phyloP scores from a whole-genome alignment of 2,888 invertebrate genomes.

The Rhingia rostrata region DNA sequence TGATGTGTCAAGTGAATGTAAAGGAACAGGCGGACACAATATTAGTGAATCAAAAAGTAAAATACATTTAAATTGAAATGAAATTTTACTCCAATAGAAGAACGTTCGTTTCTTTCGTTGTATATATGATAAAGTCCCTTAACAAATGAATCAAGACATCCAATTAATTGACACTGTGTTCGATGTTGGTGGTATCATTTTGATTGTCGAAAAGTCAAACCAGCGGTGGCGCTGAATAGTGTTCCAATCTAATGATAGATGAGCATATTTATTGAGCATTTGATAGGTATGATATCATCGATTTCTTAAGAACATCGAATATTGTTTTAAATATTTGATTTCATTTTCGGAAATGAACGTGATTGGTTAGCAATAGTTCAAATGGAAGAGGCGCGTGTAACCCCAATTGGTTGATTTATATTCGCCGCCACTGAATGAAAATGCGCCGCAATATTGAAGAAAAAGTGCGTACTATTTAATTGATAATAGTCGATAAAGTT shows the following conservation, averaged over 20 bases:
- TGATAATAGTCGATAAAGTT: conserved; percentile 7
- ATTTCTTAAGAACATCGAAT: conserved; percentile 11
- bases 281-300: conserved; percentile 10
- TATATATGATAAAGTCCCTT: conserved; percentile 1
- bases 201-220: conserved; percentile 27
- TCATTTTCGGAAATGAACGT: conserved; percentile 6
- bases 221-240: conserved; percentile 9
- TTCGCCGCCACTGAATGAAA: conserved; percentile 19
- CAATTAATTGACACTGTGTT: conserved; percentile 40
- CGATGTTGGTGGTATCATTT: conserved; percentile 22
- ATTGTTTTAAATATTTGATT: neutral
- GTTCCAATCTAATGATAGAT: conserved; percentile 14
- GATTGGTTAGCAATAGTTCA: conserved; percentile 16
- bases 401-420: conserved; percentile 36
- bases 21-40: neutral
- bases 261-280: neutral
- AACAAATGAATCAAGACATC: conserved; percentile 24
- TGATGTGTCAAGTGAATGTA: neutral
- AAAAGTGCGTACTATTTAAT: conserved; percentile 7
- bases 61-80: conserved; percentile 39
- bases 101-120: neutral
- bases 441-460: conserved; percentile 28
- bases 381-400: conserved; percentile 33
- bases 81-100: neutral
- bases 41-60: conserved; percentile 25